Evolutionary conservation across 2,797 vertebrate species (phyloP).

Genomic region (Fratercula arctica): DNA sequence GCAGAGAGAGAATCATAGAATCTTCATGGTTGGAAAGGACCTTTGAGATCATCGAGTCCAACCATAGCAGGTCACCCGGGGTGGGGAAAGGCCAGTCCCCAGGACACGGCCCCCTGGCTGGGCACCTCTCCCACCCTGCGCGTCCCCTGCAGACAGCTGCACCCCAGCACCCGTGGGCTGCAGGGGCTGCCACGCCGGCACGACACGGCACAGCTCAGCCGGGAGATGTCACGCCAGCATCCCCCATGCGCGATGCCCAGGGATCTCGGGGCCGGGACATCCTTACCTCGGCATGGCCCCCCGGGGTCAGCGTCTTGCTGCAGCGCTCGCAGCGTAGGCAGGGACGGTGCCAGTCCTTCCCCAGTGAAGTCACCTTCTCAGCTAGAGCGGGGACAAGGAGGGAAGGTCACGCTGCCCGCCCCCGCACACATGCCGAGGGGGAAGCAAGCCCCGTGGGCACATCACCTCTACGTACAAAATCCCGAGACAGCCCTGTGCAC

Average conservation of each 20-base stretch:
- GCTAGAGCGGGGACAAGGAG: constrained; percentile 72
- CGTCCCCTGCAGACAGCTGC: background rate
- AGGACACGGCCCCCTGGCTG: rapidly evolving
- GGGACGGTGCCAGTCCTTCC: constrained; percentile 98
- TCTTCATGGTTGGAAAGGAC: too few species aligned
- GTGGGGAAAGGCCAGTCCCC: background rate
- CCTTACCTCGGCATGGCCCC: constrained; percentile 94
- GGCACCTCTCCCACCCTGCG: background rate
- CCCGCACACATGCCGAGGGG: background rate
- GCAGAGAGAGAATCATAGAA: background rate
- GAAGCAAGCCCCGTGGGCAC: rapidly evolving
- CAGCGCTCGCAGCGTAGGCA: constrained; percentile 97
- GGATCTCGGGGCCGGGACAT: rapidly evolving
- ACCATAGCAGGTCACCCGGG: background rate
- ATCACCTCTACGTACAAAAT: background rate
- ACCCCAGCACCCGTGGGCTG: background rate
- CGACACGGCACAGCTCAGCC: background rate
- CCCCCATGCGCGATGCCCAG: rapidly evolving
- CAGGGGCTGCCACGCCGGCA: background rate
- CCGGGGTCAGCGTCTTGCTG: constrained; percentile 91
- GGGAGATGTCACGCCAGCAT: background rate
- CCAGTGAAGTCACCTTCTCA: constrained; percentile 97
- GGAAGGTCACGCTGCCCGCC: background rate
- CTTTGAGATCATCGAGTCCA: too few species aligned
- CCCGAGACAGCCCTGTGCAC: background rate